Evolutionary conservation across 2,888 invertebrate genomes (phyloP), one percentile per base, ranked within the genome.

Genomic region (Lumbricus terrestris): DNA sequence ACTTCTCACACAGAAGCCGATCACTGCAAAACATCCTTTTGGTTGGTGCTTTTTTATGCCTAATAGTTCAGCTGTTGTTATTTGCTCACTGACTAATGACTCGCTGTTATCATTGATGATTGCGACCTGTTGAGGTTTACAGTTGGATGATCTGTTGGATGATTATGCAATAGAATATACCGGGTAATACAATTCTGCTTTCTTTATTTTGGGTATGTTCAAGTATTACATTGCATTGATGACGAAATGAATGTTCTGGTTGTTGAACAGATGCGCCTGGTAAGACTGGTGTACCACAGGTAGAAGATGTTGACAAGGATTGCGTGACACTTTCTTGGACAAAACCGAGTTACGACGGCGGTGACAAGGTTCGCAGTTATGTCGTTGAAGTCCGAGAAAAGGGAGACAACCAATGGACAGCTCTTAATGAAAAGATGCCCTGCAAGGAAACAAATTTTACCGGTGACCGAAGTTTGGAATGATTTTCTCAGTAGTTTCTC

Each of bases 1-100:
- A 16, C 95, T 99, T 88, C 97, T 98, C 93, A 97, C 97, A 93
- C 96, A 97, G 20, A 97, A 97, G 91, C 97, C 98, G 18, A 97
- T 99, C 92, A 97, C 97, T 90, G 99, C 99, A 92, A 98, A 98
- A 96, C 98, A 98, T 96, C 97, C 98, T 92, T 99, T 99, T 96
- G 98, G 98, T 95, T 93, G 94, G 94, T 90, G 38, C 82, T 35
- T 35, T 23, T 82, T n/a, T n/a, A n/a, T n/a, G n/a, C n/a, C n/a
- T n/a, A n/a, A n/a, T n/a, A n/a, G n/a, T n/a, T n/a, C n/a, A n/a
- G n/a, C n/a, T n/a, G n/a, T n/a, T n/a, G n/a, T n/a, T n/a, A n/a
- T n/a, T n/a, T n/a, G n/a, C n/a, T n/a, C n/a, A n/a, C n/a, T n/a
- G n/a, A n/a, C n/a, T n/a, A n/a, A n/a, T n/a, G n/a, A n/a, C n/a